Evolutionary conservation across 1,140 invertebrate genomes (phyloP), one percentile per base, ranked within the genome.

Genomic region (Brachionus rubens): DNA sequence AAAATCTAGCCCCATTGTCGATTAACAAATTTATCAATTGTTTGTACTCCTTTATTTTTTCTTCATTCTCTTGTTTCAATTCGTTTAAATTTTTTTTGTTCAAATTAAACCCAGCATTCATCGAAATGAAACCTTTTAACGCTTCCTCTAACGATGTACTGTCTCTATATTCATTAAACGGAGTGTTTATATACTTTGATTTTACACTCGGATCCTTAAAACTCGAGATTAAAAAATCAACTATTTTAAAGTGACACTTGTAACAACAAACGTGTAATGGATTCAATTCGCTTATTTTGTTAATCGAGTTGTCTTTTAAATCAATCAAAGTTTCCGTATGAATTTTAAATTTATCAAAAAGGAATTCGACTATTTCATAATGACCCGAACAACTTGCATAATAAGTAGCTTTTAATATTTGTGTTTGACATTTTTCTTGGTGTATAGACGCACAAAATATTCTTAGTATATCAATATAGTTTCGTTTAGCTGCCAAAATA

Each of bases 1-100:
- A 72, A 52, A 50, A 72, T 36, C 14, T 50, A n/a, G 46, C 68
- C 1, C 68, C 68, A 21, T 72, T 72, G 40, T 72, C 68, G 5
- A 72, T 26, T 14, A 72, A 12, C 10, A 48, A 54, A 54, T 72
- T 72, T 14, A 72, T 72, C 24, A 72, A 28, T 21, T 72, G 48
- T 50, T 50, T 72, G 9, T 50, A 72, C 14, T 72, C 16, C 40
- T 28, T 10, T 21, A 72, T 40, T 50, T 72, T 72, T 3, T 9
- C 12, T 70, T 70, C 43, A 7, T 3, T 68, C 2, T 43, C 7
- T 28, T n/a, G 24, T 12, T 56, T 56, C 2, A 56, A 4, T 9
- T 56, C 12, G 14, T 28, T 56, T n/a, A 33, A 33, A 16, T 2
- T 33, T 46, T 47, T 48, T 50, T 70, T 33, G 4, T 40, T 59